phyloP scores from a whole-genome alignment of 1,140 invertebrate genomes.

The Brachionus plicatilis region DNA sequence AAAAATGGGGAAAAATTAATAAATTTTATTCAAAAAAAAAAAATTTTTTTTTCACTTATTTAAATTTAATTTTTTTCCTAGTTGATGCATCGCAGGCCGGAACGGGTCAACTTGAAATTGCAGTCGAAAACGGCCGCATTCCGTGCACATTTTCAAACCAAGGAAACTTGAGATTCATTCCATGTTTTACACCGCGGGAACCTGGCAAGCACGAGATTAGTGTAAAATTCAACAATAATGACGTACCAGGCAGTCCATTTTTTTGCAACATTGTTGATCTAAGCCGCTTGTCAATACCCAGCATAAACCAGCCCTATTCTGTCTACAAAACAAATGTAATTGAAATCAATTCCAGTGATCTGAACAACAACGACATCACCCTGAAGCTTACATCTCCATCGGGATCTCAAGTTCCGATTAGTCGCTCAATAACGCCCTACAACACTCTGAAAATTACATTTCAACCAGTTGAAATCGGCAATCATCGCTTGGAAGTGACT shows the following conservation, averaged over 20 bases:
- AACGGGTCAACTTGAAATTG: constrained; percentile 93
- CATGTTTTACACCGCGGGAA: constrained; percentile 49
- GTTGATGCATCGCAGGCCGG: constrained; percentile 91
- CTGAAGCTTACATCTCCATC: neutral
- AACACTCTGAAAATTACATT: constrained; percentile 33
- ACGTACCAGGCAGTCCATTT: constrained; percentile 45
- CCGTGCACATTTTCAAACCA: constrained; percentile 50
- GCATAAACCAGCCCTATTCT: constrained; percentile 7
- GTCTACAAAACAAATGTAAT: neutral
- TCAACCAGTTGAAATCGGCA: constrained; percentile 25
- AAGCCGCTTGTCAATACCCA: constrained; percentile 43
- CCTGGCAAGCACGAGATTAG: constrained; percentile 64
- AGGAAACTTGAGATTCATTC: constrained; percentile 45
- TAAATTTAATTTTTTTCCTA: neutral
- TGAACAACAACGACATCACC: neutral
- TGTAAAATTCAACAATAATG: constrained; percentile 85
- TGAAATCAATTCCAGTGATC: neutral
- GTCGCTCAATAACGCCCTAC: neutral
- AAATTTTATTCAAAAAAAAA: too few species aligned
- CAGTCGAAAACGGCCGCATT: constrained; percentile 93
- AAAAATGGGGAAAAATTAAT: neutral
- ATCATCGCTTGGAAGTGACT: neutral
- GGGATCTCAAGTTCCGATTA: neutral
- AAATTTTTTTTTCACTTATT: too few species aligned
- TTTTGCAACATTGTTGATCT: constrained; percentile 44